Evolutionary conservation across 1,140 invertebrate genomes (phyloP), one percentile per base, ranked within the genome.

Genomic region (Drosophila micromelanica): DNA sequence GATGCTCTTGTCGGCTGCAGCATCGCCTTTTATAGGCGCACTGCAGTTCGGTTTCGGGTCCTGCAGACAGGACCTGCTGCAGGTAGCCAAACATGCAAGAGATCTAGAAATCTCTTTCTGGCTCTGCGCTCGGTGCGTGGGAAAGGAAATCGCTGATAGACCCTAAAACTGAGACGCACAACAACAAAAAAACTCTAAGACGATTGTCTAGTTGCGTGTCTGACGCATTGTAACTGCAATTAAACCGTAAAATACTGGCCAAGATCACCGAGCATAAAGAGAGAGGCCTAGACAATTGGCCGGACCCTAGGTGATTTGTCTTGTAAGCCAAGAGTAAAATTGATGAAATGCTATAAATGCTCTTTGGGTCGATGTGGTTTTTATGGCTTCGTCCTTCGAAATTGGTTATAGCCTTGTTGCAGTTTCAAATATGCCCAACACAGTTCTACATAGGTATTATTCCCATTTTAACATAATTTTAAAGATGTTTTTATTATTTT

Each of bases 181-280:
- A 27, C 51, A 75, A 57, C 43, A 67, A 65, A 55, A 17, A 1
- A 23, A 37, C 12, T 59, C 9, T 57, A 62, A 69, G 71, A 69
- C 54, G 76, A 82, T 84, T 84, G 79, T 84, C 61, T 82, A 79
- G 79, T 77, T 84, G 76, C 76, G 57, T 70, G 77, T 77, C 80
- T 69, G 48, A 49, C 42, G 57, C 60, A 70, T 89, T 89, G 85
- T 89, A 67, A 11, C 63, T 65, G 73, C 84, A 89, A 89, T 90
- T 90, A 89, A 89, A 87, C 84, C 79, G 80, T 90, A 89, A 90
- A 89, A 90, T 89, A 54, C 76, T 89, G 76, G 46, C 73, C 73
- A 77, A 63, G 75, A 75, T 59, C 43, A 60, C 27, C 42, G 43
- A 72, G 62, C 48, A 68, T 30, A 17, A 20, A 40, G 7, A 35